Conservation (phyloP, 2,113 vertebrate genomes). For the Anarhynchus alexandrinus region DNA sequence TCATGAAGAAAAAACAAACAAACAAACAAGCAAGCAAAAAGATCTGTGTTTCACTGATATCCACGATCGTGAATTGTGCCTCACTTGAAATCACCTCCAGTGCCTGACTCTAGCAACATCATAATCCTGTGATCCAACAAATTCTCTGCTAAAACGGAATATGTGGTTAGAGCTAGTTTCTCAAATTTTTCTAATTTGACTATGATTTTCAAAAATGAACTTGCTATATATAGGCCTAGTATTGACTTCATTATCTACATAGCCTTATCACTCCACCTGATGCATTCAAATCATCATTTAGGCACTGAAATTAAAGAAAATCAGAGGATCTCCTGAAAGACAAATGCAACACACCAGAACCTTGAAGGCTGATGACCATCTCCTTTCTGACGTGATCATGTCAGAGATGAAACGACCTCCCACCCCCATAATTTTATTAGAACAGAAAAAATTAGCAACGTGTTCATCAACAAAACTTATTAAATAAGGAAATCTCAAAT, state of each 20-base stretch:
- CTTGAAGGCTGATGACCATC: not conserved
- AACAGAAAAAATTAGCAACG: not conserved
- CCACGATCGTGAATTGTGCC: not conserved
- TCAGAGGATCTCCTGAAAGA: not conserved
- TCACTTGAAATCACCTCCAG: not conserved
- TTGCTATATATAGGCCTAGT: not conserved
- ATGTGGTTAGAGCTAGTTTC: not conserved
- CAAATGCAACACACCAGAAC: not conserved
- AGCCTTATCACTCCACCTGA: not conserved
- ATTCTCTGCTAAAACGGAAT: not conserved
- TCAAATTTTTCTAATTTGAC: not conserved
- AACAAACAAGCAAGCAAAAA: not conserved
- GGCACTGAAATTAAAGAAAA: not conserved
- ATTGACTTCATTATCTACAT: not conserved
- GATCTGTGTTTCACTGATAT: not conserved
- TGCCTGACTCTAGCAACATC: not conserved
- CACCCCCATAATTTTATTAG: not conserved
- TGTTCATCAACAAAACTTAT: not conserved
- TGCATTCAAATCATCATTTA: not conserved
- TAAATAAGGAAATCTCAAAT: not conserved
- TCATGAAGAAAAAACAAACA: not conserved
- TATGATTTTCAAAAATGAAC: not conserved
- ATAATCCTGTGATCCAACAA: not conserved
- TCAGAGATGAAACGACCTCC: not conserved
- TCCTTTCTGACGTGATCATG: not conserved